Conservation (phyloP, 2,113 vertebrate species). For the Hepsetus odoe region DNA sequence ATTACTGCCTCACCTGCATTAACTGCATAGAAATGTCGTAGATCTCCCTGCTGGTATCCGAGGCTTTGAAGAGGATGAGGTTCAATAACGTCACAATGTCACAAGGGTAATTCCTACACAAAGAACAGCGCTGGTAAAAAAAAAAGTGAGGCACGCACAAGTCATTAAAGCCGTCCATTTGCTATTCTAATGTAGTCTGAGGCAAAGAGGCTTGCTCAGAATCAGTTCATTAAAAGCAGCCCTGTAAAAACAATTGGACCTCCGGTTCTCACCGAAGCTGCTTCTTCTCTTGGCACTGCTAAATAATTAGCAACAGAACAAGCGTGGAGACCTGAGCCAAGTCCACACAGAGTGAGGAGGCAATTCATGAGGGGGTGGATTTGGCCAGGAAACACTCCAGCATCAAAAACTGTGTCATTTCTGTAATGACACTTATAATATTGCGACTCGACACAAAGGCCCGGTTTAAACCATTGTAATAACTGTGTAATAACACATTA, state of each 20-base stretch:
- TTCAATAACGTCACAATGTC: conserved; percentile 95
- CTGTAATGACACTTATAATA: no score
- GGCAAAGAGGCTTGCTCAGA: background rate
- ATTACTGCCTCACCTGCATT: conserved; percentile 84
- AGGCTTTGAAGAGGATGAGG: conserved; percentile 96
- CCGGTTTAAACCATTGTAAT: no score
- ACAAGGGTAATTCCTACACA: conserved; percentile 91
- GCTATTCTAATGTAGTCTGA: background rate
- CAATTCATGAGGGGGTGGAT: background rate
- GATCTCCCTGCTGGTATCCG: conserved; percentile 95
- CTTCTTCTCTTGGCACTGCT: background rate
- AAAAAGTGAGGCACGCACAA: background rate
- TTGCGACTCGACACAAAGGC: no score
- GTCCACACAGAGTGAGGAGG: background rate
- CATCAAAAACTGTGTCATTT: no score
- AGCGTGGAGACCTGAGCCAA: background rate
- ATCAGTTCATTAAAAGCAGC: background rate
- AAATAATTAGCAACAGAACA: conserved; percentile 25
- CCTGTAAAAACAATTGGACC: background rate
- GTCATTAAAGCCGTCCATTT: background rate
- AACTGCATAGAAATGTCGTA: conserved; percentile 99
- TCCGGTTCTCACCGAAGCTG: background rate
- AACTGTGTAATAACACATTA: no score
- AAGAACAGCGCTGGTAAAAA: no score
- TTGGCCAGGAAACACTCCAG: background rate